phyloP scores from a whole-genome alignment of 2,113 vertebrate genomes.

The Phaethon lepturus region DNA sequence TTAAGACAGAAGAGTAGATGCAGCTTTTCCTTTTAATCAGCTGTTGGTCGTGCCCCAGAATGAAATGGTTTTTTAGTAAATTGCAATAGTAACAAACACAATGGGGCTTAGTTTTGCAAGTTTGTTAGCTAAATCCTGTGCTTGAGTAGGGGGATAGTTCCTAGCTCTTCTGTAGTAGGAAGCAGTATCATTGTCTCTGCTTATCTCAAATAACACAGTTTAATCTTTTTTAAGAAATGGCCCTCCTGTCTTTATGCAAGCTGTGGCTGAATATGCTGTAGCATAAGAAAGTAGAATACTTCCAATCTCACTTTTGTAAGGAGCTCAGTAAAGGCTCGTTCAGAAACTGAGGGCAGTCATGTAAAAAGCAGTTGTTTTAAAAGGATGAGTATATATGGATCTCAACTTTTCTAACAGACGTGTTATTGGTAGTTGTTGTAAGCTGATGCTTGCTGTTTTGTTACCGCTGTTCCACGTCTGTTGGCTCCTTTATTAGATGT shows the following conservation, averaged over 20 bases:
- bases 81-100: background rate
- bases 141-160: background rate
- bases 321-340: background rate
- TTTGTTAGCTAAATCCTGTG: background rate
- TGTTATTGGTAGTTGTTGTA: background rate
- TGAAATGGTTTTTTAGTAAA: background rate
- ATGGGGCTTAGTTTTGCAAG: background rate
- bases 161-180: background rate
- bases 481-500: conserved; percentile 19
- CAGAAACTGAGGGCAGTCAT: background rate
- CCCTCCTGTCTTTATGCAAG: background rate
- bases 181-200: background rate
- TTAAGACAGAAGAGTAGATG: background rate
- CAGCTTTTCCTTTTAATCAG: background rate
- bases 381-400: background rate
- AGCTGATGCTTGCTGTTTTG: conserved; percentile 1
- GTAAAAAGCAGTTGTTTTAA: background rate
- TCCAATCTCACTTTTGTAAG: background rate
- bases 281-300: background rate
- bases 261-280: background rate
- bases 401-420: background rate
- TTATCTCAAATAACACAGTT: background rate
- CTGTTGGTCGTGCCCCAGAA: background rate
- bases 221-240: background rate
- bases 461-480: background rate